Percentiles rank a stretch among this genome's conserved stretches.
Evolutionary conservation across 2,113 vertebrate species (phyloP).

Genomic region (Neodontobutis hainanensis): DNA sequence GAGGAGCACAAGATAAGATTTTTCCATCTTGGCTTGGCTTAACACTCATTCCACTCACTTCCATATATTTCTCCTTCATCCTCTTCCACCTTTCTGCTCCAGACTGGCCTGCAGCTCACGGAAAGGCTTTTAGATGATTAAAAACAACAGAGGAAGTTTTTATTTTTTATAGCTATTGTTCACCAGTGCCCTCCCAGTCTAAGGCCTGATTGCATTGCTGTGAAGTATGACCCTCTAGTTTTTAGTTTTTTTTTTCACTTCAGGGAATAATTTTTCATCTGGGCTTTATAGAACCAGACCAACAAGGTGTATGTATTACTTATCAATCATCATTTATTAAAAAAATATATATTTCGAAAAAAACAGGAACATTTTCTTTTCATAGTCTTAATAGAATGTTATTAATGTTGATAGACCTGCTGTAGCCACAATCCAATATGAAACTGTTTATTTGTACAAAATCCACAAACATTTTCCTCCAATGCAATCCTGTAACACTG

Average conservation of each 20-base stretch:
- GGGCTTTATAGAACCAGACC: not conserved
- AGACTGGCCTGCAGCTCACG: constrained; percentile 9
- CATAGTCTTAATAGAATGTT: not conserved
- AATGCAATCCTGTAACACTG: not conserved
- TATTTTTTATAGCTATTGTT: constrained; percentile 43
- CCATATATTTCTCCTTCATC: constrained; percentile 11
- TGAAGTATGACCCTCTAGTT: constrained; percentile 30
- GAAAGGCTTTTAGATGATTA: constrained; percentile 71
- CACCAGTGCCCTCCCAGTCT: constrained; percentile 9
- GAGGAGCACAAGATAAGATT: constrained; percentile 12
- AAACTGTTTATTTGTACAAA: not conserved
- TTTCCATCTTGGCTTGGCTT: constrained; percentile 11
- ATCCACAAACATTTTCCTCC: not conserved
- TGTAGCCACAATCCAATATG: too few relatives aligned
- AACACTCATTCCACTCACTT: constrained; percentile 26
- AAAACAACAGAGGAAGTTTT: constrained; percentile 25
- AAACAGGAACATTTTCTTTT: not conserved
- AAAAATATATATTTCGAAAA: not conserved
- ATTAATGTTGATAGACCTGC: not conserved
- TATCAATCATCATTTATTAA: not conserved
- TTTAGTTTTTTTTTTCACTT: constrained; percentile 9
- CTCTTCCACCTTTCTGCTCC: constrained; percentile 16
- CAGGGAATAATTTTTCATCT: not conserved
- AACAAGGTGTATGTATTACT: not conserved
- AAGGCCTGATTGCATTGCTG: constrained; percentile 13